Conservation (phyloP, 2,113 vertebrate genomes). For the Agelaius tricolor region DNA sequence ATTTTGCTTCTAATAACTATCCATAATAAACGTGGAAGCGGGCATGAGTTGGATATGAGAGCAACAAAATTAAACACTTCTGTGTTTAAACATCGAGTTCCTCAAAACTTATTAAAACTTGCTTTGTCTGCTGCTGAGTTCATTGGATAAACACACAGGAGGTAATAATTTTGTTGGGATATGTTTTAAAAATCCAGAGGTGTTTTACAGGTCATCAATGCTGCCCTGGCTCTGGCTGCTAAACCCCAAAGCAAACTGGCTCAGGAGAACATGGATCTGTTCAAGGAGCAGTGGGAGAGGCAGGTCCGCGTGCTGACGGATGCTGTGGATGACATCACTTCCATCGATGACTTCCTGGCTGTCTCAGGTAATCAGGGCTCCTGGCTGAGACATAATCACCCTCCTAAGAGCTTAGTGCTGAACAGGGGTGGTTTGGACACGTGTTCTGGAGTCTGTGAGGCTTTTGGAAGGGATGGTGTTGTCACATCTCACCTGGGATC, state of each 20-base stretch:
- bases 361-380: constrained; percentile 86
- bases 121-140: not conserved
- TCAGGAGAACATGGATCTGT: constrained; percentile 98
- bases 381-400: not conserved
- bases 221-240: constrained; percentile 94
- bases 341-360: constrained; percentile 97
- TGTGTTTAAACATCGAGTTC: not conserved
- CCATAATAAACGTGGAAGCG: not conserved
- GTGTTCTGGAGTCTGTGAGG: not conserved
- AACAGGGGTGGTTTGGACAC: accelerated
- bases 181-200: not conserved
- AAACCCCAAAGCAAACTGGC: constrained; percentile 99
- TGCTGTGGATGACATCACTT: constrained; percentile 98
- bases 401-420: not conserved
- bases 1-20: not conserved
- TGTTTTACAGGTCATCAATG: constrained; percentile 95
- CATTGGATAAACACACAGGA: not conserved
- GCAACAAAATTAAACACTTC: not conserved
- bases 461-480: not conserved
- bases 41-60: not conserved
- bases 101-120: not conserved
- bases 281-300: constrained; percentile 98
- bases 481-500: not conserved
- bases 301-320: constrained; percentile 96
- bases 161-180: not conserved